A percentile compares a stretch with the other conserved stretches of the same genome.
Evolutionary conservation across 2,888 invertebrate genomes (phyloP).

Genomic region (Bombylius discolor): DNA sequence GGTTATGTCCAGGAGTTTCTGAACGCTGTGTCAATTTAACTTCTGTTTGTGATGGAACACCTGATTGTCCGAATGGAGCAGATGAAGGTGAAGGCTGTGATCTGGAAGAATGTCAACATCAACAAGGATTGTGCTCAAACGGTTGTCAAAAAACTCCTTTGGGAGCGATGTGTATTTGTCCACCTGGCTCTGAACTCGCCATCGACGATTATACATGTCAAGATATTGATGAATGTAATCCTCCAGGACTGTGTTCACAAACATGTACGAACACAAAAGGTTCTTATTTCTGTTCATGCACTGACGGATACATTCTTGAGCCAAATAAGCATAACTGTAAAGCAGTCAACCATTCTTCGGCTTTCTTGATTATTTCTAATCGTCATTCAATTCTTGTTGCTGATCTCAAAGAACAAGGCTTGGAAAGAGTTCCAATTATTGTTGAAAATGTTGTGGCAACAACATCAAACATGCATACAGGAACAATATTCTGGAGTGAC

Average conservation of each 20-base stretch:
- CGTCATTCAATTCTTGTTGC: slow-evolving; percentile 83
- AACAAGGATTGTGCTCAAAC: slow-evolving; percentile 65
- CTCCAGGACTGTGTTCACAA: slow-evolving; percentile 85
- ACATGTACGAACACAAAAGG: slow-evolving; percentile 80
- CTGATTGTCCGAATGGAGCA: slow-evolving; percentile 85
- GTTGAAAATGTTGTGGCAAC: slow-evolving; percentile 97
- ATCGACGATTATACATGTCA: slow-evolving; percentile 54
- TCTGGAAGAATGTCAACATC: slow-evolving; percentile 63
- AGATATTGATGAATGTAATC: slow-evolving; percentile 79
- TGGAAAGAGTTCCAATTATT: slow-evolving; percentile 77
- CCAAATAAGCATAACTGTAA: slow-evolving; percentile 80
- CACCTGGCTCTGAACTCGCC: slow-evolving; percentile 67
- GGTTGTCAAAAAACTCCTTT: slow-evolving; percentile 73
- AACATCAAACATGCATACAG: slow-evolving; percentile 87
- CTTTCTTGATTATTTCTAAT: slow-evolving; percentile 89
- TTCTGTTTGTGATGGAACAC: slow-evolving; percentile 74
- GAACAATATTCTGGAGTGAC: slow-evolving; percentile 95
- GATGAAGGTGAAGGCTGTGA: slow-evolving; percentile 91
- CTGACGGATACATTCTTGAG: slow-evolving; percentile 68
- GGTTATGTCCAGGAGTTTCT: slow-evolving; percentile 75
- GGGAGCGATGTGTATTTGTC: slow-evolving; percentile 85
- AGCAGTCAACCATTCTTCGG: slow-evolving; percentile 79
- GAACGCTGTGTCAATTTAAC: slow-evolving; percentile 75
- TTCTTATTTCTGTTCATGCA: slow-evolving; percentile 78
- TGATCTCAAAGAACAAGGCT: slow-evolving; percentile 76